phyloP scores from a whole-genome alignment of 2,113 vertebrate genomes.

The Oenanthe oenanthe region DNA sequence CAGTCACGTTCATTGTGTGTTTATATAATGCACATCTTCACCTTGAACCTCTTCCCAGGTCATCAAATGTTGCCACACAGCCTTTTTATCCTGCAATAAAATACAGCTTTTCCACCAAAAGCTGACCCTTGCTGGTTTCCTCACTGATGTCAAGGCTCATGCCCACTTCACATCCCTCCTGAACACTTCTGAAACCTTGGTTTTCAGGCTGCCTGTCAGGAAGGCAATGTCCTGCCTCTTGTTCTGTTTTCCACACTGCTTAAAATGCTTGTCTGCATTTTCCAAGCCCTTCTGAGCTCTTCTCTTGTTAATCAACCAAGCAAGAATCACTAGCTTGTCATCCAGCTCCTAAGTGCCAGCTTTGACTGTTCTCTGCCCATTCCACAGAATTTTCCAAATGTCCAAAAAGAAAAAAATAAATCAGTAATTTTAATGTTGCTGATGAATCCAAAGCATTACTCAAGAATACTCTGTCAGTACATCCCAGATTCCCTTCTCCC shows the following conservation, averaged over 20 bases:
- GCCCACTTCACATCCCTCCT: neutral
- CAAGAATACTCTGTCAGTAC: neutral
- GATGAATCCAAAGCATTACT: neutral
- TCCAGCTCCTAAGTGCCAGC: neutral
- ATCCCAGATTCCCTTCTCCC: neutral
- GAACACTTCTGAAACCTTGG: neutral
- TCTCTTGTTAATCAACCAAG: neutral
- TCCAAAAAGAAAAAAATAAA: neutral
- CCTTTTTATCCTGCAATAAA: neutral
- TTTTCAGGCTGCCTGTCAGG: neutral
- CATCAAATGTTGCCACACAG: neutral
- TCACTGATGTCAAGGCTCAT: neutral
- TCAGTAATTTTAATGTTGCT: neutral
- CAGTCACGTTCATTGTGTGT: neutral
- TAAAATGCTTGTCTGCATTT: neutral
- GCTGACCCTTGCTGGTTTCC: neutral
- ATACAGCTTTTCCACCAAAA: neutral
- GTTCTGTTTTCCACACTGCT: neutral
- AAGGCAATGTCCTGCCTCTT: neutral
- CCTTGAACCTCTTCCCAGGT: neutral
- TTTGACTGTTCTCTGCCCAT: neutral
- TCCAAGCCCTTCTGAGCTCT: neutral
- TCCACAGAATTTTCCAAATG: neutral
- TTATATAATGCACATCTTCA: neutral
- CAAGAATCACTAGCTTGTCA: neutral